Evolutionary conservation across 1,140 invertebrate species (phyloP).

Genomic region (Druon quercuslanigerum): DNA sequence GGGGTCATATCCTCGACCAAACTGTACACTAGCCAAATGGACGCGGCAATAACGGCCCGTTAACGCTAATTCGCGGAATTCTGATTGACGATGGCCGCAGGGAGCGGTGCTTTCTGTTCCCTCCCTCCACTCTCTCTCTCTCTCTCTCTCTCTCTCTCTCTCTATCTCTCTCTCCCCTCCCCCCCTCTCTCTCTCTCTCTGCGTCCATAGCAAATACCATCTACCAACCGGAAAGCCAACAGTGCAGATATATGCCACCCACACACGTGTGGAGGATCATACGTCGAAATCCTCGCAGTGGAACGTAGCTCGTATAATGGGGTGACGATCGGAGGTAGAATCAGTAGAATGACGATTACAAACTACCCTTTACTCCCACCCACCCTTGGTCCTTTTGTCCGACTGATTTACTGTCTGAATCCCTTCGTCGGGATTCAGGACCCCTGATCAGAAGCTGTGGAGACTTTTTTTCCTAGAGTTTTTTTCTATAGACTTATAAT

Average conservation of each 20-base stretch:
- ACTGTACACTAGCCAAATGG: constrained; percentile 75
- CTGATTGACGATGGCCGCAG: constrained; percentile 72
- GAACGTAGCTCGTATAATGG: constrained; percentile 51
- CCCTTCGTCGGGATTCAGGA: constrained; percentile 48
- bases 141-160: constrained; percentile 41
- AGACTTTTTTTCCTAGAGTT: too few species aligned
- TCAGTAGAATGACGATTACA: constrained; percentile 48
- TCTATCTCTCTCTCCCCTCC: constrained; percentile 32
- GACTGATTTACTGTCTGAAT: constrained; percentile 54
- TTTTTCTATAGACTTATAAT: too few species aligned
- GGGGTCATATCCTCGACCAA: constrained; percentile 73
- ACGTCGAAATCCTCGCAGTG: constrained; percentile 13
- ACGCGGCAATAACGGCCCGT: constrained; percentile 76
- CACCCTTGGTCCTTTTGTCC: constrained; percentile 47
- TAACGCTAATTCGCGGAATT: constrained; percentile 77
- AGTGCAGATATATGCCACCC: neutral
- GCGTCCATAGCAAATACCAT: neutral
- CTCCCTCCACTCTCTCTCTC: constrained; percentile 39
- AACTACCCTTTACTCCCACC: constrained; percentile 53
- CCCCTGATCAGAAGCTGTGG: constrained; percentile 14
- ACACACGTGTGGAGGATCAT: constrained; percentile 17
- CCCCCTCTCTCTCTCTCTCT: constrained; percentile 44
- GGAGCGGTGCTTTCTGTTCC: constrained; percentile 43
- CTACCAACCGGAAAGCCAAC: constrained; percentile 24
- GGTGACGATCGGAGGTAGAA: constrained; percentile 53